Percentiles rank a stretch among this genome's conserved stretches.
phyloP scores from a whole-genome alignment of 2,797 vertebrate genomes.

The Lagorchestes hirsutus region DNA sequence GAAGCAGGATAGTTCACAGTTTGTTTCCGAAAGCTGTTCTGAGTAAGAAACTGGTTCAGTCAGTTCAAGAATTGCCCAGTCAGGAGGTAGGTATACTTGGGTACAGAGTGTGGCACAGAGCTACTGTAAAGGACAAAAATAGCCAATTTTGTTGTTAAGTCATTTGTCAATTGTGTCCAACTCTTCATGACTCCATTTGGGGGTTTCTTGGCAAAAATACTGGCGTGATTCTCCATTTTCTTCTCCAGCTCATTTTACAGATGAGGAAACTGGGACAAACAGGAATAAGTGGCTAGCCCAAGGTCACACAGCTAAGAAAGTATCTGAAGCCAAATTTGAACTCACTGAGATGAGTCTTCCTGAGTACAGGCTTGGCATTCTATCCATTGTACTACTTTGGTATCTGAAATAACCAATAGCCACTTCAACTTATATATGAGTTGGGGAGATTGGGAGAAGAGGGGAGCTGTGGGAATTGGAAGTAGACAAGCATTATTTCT shows the following conservation, averaged over 20 bases:
- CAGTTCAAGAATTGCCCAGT: background rate
- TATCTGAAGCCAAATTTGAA: background rate
- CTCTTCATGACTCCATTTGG: background rate
- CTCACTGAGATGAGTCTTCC: background rate
- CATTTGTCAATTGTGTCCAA: background rate
- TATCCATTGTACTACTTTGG: background rate
- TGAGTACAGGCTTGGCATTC: background rate
- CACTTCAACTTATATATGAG: background rate
- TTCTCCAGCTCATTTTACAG: background rate
- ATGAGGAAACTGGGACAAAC: background rate
- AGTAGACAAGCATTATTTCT: background rate
- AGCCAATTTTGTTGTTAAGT: background rate
- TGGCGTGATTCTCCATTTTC: background rate
- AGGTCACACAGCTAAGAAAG: background rate
- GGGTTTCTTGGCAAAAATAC: background rate
- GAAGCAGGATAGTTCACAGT: rapidly evolving
- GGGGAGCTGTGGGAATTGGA: conserved; percentile 12
- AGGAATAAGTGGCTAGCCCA: background rate
- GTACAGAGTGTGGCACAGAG: background rate
- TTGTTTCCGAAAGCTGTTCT: background rate
- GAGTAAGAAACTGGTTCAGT: background rate
- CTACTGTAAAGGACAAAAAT: background rate
- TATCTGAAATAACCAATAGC: background rate
- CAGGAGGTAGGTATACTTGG: background rate
- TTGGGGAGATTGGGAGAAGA: background rate